Percentiles rank a stretch among this genome's conserved stretches.
These are phyloP conservation scores for Trichonephila inaurata DNA, from an alignment of 1,140 invertebrate genomes.

Conservation along the genomic window DNA sequence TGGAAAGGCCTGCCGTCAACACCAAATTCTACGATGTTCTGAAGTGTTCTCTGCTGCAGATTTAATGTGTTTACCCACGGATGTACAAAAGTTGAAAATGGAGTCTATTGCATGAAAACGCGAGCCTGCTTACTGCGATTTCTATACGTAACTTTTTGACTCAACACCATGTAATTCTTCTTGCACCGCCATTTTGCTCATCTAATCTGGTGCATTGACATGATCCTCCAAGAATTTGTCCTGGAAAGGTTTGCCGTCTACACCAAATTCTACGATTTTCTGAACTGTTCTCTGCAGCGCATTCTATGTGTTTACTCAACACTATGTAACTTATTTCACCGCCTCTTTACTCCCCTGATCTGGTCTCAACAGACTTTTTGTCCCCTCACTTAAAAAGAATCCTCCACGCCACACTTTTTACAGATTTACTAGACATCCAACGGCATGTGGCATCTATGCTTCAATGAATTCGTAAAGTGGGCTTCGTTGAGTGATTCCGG, in stretches of 20 bases:
- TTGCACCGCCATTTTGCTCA: background rate
- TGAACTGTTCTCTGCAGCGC: background rate
- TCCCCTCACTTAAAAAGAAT: background rate
- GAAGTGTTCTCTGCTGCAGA: background rate
- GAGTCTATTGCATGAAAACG: background rate
- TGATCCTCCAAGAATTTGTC: no score
- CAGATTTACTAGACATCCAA: no score
- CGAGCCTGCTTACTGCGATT: background rate
- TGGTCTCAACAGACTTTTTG: background rate
- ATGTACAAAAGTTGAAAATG: background rate
- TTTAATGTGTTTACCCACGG: background rate
- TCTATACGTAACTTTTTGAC: background rate
- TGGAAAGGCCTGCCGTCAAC: background rate
- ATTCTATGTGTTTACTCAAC: background rate
- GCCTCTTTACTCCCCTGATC: background rate
- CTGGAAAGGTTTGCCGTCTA: background rate
- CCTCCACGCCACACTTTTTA: background rate
- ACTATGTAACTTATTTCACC: background rate
- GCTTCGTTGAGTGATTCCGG: background rate
- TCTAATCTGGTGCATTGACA: no score
- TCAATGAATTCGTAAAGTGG: no score
- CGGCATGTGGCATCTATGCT: no score
- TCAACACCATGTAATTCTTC: background rate
- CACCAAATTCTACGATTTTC: background rate
- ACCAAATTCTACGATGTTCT: background rate